Conservation (phyloP, 2,797 vertebrate species). For the Coregonus suidteri region DNA sequence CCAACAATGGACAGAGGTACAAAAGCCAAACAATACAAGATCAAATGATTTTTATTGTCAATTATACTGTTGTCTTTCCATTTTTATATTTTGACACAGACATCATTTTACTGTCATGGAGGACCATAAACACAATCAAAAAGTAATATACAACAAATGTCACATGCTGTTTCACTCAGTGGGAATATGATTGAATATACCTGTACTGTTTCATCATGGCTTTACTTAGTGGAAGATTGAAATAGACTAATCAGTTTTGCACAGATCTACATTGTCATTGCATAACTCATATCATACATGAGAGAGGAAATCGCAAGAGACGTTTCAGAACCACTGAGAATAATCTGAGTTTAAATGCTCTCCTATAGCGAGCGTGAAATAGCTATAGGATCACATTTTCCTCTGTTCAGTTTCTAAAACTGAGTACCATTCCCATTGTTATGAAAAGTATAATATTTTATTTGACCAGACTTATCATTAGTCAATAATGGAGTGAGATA, state of each 20-base stretch:
- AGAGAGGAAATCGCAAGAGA: slow-evolving; percentile 1
- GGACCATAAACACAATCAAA: not conserved
- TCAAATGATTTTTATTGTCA: not conserved
- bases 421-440: too few species aligned
- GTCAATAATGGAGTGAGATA: not conserved
- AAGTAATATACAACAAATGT: not conserved
- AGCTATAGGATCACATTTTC: not conserved
- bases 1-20: not conserved
- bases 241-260: not conserved
- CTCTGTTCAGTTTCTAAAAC: not conserved
- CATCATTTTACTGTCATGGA: not conserved
- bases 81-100: not conserved
- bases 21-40: not conserved
- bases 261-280: not conserved
- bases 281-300: not conserved
- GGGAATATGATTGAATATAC: not conserved
- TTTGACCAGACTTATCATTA: not conserved
- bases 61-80: not conserved
- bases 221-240: not conserved
- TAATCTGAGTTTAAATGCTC: not conserved
- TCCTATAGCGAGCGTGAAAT: not conserved
- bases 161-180: not conserved
- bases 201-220: not conserved
- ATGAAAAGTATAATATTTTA: too few species aligned
- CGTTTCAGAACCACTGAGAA: not conserved